These are phyloP conservation scores for Phataginus tricuspis DNA, from an alignment of 2,797 vertebrate genomes.

Conservation along the genomic window DNA sequence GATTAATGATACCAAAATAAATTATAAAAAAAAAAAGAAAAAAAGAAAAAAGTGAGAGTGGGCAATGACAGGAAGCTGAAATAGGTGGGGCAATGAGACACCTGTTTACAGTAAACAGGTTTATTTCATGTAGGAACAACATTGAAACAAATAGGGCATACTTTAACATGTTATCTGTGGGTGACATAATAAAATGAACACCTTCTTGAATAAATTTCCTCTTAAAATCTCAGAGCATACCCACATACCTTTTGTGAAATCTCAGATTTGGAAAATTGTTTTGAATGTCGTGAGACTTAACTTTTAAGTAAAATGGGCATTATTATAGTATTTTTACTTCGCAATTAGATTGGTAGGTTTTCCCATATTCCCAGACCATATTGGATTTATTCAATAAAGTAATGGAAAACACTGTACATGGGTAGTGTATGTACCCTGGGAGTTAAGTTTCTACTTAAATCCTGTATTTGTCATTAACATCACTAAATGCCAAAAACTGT, in stretches of 20 bases:
- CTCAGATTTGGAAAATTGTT: background rate
- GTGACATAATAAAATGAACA: background rate
- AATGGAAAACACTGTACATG: slow-evolving; percentile 64
- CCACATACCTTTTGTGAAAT: background rate
- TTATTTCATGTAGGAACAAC: background rate
- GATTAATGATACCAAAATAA: no score
- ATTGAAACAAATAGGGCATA: background rate
- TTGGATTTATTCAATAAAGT: slow-evolving; percentile 57
- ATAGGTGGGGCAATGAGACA: background rate
- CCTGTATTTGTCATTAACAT: slow-evolving; percentile 61
- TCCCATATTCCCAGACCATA: background rate
- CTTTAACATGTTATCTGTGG: background rate
- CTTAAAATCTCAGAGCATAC: slow-evolving; percentile 32
- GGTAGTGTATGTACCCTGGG: slow-evolving; percentile 47
- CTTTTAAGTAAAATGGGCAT: slow-evolving; percentile 49
- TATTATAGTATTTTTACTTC: slow-evolving; percentile 11
- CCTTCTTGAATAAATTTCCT: background rate
- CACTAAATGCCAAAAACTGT: slow-evolving; percentile 26
- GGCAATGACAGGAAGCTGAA: background rate
- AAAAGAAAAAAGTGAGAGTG: no score
- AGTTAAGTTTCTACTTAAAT: slow-evolving; percentile 67
- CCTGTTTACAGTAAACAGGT: background rate
- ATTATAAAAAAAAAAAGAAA: no score
- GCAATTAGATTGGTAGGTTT: slow-evolving; percentile 21
- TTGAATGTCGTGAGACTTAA: slow-evolving; percentile 12